Base-by-base conservation (phyloP, 1,140 invertebrate genomes). In the Drosophila serrata region DNA sequence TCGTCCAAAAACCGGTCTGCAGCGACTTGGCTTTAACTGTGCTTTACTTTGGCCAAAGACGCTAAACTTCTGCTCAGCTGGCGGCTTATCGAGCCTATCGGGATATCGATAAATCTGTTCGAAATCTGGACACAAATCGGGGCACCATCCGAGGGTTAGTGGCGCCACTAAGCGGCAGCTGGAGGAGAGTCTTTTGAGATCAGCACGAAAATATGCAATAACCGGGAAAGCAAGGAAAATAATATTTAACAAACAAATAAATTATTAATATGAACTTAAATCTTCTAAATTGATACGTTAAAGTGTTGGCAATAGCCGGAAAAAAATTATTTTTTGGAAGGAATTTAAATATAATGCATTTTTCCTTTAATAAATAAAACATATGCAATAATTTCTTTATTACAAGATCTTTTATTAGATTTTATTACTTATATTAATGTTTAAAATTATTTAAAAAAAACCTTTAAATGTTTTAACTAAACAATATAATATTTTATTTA, bases 1-100 rank as follows among this genome's bases (percentile, higher is more conserved):
- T 69, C 9, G 48, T 69, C 73, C 48, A n/a, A 70, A 79, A 86
- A 88, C 82, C 82, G 79, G 84, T 86, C 77, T 86, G 27, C 24
- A 0, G 58, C 27, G 37, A 59, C 43, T 40, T 40, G 73, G 49
- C 49, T 59, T 51, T 65, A 24, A 27, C 65, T 67, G 61, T 22
- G 51, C 53, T 73, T 60, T 45, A 33, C 33, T 55, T 35, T 15
- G 53, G 60, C 17, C 42, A 19, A 56, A 73, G 33, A 55, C 51
- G 51, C 49, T 58, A 60, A 76, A 55, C 74, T 78, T 39, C 12
- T 17, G 55, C 56, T 33, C 42, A 29, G 42, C 53, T 58, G 51
- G 17, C 48, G 35, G 15, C 19, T 19, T 39, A 39, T 42, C 40
- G 31, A 37, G 22, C 24, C 45, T 58, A 43, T 31, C 19, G 39